A percentile compares a stretch with the other conserved stretches of the same genome.
Evolutionary conservation across 2,113 vertebrate genomes (phyloP).

Genomic region (Zosterops lateralis): DNA sequence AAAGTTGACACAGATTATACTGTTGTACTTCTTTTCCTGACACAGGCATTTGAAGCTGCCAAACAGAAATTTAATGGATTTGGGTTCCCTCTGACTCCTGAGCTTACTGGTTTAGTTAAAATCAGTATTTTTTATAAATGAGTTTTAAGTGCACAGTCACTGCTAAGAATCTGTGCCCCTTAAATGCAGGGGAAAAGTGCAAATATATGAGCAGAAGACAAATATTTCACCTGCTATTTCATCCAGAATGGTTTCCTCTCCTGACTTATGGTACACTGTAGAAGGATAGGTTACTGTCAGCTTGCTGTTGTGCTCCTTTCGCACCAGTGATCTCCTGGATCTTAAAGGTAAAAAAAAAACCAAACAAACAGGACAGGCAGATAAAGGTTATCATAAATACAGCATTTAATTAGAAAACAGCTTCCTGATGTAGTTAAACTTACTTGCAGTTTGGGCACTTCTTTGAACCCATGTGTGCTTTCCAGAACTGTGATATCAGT

Average conservation of each 20-base stretch:
- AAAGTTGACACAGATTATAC: background rate
- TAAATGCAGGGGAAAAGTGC: background rate
- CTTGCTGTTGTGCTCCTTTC: constrained; percentile 94
- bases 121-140: background rate
- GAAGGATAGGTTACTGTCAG: constrained; percentile 82
- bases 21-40: background rate
- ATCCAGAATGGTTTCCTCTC: background rate
- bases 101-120: background rate
- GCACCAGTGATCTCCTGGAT: constrained; percentile 73
- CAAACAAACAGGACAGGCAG: background rate
- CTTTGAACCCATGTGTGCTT: constrained; percentile 76
- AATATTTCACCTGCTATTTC: constrained; percentile 9
- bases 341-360: constrained; percentile 49
- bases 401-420: background rate
- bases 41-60: background rate
- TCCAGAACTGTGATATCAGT: constrained; percentile 88
- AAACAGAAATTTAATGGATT: background rate
- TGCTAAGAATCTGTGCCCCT: background rate
- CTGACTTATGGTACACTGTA: constrained; percentile 29
- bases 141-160: background rate
- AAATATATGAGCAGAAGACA: background rate
- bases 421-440: constrained; percentile 16
- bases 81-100: background rate
- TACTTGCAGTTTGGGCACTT: constrained; percentile 91
- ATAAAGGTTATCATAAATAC: background rate